Conservation (phyloP, 2,888 invertebrate genomes). For the Macrophya annulata region DNA sequence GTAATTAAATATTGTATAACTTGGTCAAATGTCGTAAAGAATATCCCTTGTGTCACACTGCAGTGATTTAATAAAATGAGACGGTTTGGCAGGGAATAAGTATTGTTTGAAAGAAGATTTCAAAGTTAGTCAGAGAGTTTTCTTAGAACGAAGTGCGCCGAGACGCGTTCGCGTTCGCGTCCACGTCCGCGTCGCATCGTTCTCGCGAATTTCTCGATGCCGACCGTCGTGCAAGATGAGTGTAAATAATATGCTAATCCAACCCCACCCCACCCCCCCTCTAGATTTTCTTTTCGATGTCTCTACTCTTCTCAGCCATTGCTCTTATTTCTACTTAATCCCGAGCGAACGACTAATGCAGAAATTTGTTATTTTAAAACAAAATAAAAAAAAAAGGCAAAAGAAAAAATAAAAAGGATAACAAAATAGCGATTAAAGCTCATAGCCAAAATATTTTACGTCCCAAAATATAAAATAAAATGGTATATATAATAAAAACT, state of each 20-base stretch:
- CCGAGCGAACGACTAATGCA: conserved; percentile 36
- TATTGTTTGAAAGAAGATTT: conserved; percentile 55
- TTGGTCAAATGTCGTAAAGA: not conserved
- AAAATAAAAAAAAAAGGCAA: not conserved
- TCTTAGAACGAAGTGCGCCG: not conserved
- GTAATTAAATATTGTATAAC: not conserved
- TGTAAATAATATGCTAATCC: conserved; percentile 56
- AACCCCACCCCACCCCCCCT: not conserved
- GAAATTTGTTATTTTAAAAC: conserved; percentile 33
- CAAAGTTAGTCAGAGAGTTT: conserved; percentile 46
- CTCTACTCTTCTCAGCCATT: conserved; percentile 26
- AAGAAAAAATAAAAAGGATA: not conserved
- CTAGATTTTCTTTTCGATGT: conserved; percentile 24
- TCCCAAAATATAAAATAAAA: not conserved
- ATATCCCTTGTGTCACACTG: not conserved
- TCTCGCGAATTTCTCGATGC: conserved; percentile 6
- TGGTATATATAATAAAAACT: not conserved
- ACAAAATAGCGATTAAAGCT: too few species aligned
- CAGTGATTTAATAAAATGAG: conserved; percentile 49
- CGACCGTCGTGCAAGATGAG: conserved; percentile 31
- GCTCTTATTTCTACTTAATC: conserved; percentile 51
- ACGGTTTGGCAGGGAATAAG: conserved; percentile 47
- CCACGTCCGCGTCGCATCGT: conserved; percentile 53
- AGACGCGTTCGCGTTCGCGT: conserved; percentile 44
- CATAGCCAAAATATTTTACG: not conserved